phyloP scores from a whole-genome alignment of 2,888 invertebrate species.

The Polydrusus tereticollis region DNA sequence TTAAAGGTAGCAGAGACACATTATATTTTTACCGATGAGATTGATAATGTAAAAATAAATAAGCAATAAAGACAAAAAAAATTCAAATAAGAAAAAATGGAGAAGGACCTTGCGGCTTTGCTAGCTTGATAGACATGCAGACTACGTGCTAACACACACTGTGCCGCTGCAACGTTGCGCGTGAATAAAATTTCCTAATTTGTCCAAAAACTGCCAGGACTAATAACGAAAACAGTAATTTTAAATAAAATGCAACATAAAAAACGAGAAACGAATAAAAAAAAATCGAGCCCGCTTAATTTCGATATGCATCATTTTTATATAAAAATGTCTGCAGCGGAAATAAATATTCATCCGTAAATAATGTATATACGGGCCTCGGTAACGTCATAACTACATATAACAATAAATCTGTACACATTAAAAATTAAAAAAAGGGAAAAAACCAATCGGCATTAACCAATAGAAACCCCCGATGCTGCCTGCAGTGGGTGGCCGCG shows the following conservation, averaged over 20 bases:
- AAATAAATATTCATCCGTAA: conserved; percentile 64
- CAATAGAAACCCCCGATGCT: conserved; percentile 57
- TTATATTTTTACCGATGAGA: no score
- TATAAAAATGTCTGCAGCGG: conserved; percentile 58
- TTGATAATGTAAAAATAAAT: no score
- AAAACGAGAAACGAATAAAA: conserved; percentile 36
- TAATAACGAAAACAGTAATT: conserved; percentile 30
- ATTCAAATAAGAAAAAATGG: no score
- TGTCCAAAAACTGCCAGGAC: conserved; percentile 30
- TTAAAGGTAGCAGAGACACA: no score
- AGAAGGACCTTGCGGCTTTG: no score
- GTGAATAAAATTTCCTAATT: not conserved
- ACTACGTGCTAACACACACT: no score
- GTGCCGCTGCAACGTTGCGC: no score
- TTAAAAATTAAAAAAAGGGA: conserved; percentile 59
- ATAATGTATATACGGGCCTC: conserved; percentile 58
- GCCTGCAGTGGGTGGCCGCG: conserved; percentile 41
- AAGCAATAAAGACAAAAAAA: no score
- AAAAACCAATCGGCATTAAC: conserved; percentile 62
- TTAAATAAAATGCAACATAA: conserved; percentile 52
- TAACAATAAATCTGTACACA: conserved; percentile 62
- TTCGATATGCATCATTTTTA: conserved; percentile 61
- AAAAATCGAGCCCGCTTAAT: conserved; percentile 52
- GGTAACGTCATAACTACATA: conserved; percentile 60
- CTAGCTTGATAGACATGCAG: no score